Percentiles rank a stretch among this genome's conserved stretches.
Conservation (phyloP, 1,140 invertebrate species). For the Macrocentrus cingulum region DNA sequence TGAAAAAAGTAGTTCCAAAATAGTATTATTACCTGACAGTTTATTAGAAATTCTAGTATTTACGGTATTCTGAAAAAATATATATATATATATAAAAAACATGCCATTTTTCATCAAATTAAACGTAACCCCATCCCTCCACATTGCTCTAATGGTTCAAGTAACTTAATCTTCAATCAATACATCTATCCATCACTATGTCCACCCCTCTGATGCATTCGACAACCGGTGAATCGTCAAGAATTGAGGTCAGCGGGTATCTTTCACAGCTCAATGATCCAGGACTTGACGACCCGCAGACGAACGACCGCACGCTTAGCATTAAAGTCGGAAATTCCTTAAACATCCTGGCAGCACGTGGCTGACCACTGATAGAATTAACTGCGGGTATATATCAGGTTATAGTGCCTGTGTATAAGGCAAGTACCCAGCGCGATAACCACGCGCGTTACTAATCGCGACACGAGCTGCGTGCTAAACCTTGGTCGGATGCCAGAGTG, state of each 20-base stretch:
- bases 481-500: slow-evolving; percentile 7
- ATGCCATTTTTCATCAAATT: no score
- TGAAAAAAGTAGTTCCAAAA: no score
- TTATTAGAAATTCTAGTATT: no score
- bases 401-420: neutral
- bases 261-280: neutral
- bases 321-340: neutral
- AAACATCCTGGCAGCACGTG: neutral
- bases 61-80: no score
- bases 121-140: neutral
- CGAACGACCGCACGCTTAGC: no score
- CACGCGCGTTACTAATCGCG: slow-evolving; percentile 7
- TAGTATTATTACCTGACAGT: no score
- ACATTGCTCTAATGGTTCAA: no score
- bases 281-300: neutral
- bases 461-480: slow-evolving; percentile 7
- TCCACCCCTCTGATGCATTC: no score
- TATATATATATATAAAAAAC: no score
- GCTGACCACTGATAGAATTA: slow-evolving; percentile 6
- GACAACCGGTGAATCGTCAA: neutral
- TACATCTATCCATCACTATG: no score
- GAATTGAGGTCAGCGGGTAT: neutral
- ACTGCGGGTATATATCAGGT: neutral
- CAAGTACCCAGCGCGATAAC: neutral
- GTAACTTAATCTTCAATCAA: no score